phyloP scores from a whole-genome alignment of 2,888 invertebrate species.

The Loripinus fragilis region DNA sequence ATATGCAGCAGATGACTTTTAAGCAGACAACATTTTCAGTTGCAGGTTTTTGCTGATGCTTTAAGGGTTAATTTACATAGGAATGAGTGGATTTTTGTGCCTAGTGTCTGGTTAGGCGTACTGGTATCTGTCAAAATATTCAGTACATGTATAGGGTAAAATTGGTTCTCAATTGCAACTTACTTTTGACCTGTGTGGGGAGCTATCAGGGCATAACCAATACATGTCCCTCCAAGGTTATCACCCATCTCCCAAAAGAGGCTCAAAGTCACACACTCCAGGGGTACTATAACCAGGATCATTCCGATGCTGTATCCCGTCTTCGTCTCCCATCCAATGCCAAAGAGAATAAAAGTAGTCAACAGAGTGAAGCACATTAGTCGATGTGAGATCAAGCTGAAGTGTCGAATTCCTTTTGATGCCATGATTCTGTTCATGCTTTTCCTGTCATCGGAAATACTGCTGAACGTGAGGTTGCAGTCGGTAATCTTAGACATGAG shows the following conservation, averaged over 20 bases:
- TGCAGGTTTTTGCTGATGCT: too few species aligned
- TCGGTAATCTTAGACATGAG: slow-evolving; percentile 80
- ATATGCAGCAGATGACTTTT: too few species aligned
- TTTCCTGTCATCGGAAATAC: slow-evolving; percentile 65
- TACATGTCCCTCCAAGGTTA: slow-evolving; percentile 82
- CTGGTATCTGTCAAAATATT: too few species aligned
- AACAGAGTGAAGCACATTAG: slow-evolving; percentile 76
- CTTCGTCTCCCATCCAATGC: slow-evolving; percentile 81
- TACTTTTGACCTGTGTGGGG: slow-evolving; percentile 80
- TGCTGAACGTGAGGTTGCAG: slow-evolving; percentile 71
- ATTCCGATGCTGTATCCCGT: slow-evolving; percentile 76
- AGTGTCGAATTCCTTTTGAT: slow-evolving; percentile 82
- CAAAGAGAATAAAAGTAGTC: slow-evolving; percentile 75
- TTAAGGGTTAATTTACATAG: too few species aligned
- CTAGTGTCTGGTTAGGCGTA: too few species aligned
- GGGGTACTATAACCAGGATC: slow-evolving; percentile 75
- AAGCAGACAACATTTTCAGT: too few species aligned
- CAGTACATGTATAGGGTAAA: too few species aligned
- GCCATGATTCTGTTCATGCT: slow-evolving; percentile 80
- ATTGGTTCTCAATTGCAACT: slow-evolving; percentile 41
- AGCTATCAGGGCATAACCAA: slow-evolving; percentile 82
- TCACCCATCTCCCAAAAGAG: slow-evolving; percentile 81
- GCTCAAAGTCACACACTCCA: slow-evolving; percentile 78
- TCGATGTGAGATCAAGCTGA: slow-evolving; percentile 80
- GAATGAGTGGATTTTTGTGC: too few species aligned